These are phyloP conservation scores for Tenthredo mesomela DNA, from an alignment of 2,888 invertebrate genomes.

Conservation along the genomic window DNA sequence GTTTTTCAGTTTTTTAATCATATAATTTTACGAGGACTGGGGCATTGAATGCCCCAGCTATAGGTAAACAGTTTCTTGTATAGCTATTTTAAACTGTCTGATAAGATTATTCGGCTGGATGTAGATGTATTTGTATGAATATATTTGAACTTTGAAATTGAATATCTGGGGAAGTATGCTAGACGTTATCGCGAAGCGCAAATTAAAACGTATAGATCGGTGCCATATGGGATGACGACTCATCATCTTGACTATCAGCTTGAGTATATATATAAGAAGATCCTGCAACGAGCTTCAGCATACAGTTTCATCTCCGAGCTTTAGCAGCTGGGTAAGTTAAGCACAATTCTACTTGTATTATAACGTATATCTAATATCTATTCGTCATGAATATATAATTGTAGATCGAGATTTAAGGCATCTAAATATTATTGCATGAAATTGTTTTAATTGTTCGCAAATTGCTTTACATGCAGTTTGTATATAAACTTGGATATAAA, in stretches of 20 bases:
- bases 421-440: neutral
- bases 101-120: no score
- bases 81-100: no score
- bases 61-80: no score
- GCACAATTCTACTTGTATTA: neutral
- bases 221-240: neutral
- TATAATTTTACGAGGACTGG: no score
- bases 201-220: neutral
- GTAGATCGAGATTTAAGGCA: neutral
- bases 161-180: conserved; percentile 1
- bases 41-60: no score
- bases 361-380: neutral
- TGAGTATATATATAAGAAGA: neutral
- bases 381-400: neutral
- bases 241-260: neutral
- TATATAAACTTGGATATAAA: neutral
- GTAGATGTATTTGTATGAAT: neutral
- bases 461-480: neutral
- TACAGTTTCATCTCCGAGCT: neutral
- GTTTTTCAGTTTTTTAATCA: no score
- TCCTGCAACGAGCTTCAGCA: neutral
- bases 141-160: neutral
- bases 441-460: neutral
- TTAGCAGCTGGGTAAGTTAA: neutral
- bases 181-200: neutral